Base-by-base conservation (phyloP, 2,113 vertebrate species). In the Trichechus manatus region DNA sequence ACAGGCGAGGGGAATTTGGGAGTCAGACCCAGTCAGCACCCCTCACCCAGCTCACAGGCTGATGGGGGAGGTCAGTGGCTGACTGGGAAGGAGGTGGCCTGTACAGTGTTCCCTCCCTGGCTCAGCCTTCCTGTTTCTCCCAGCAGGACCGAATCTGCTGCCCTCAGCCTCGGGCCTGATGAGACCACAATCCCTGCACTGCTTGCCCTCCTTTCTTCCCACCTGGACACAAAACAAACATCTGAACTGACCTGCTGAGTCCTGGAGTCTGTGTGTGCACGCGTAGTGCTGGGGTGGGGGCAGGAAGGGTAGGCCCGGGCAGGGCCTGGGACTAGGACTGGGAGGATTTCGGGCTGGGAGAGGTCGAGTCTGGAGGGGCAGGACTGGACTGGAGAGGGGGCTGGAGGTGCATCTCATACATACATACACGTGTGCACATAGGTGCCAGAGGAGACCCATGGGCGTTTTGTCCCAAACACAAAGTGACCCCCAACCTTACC, bases 141-240 rank as follows among this genome's bases (percentile, higher is more conserved):
- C 36, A 36, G n/a, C 29, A 33, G 64, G 36, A 53, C 39, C 47
- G 63, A 56, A 31, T 22, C 29, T 4, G 9, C 36, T 50, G 66
- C 8, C 25, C 39, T 11, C 2, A 25, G 75, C 29, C 5, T 80
- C 5, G 7, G 4, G 86, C 64, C 22, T 44, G 17, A 13, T 3
- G 29, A 25, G 22, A 81, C 31, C 31, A 23, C 20, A 11, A 27
- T 56, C 29, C 8, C 68, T 25, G 56, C 0, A 3, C 50, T 19
- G 4, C 25, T 42, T 9, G 14, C 14, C n/a, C 22, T 39, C 63
- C 17, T 11, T 11, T 23, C 14, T 44, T 53, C 33, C 77, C 70
- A 27, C 15, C 85, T 44, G 64, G 74, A 17, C 75, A 84, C 79
- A 44, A 93, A 97, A 97, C 96, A 97, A 98, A 97, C 61, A 20